Percentiles rank a stretch among this genome's conserved stretches.
These are phyloP conservation scores for Orycteropus afer DNA, from an alignment of 2,113 vertebrate species.

Conservation along the genomic window DNA sequence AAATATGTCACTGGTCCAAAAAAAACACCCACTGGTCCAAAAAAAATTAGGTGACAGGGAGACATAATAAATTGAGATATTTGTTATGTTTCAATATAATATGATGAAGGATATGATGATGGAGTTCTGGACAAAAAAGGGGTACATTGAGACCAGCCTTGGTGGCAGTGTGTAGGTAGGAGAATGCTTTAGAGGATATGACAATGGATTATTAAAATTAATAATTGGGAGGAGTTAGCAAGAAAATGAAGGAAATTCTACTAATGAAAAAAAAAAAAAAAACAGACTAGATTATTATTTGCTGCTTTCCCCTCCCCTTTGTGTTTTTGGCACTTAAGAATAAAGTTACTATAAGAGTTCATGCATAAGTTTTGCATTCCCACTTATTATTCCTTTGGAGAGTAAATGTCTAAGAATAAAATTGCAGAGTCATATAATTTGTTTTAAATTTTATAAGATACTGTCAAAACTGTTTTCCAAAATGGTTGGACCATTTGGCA, in stretches of 20 bases:
- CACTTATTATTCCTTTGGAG: not conserved
- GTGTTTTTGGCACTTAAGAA: not conserved
- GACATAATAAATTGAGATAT: not conserved
- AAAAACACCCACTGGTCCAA: not conserved
- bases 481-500: not conserved
- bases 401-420: not conserved
- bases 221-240: not conserved
- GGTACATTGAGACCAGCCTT: not conserved
- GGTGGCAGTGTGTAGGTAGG: not conserved
- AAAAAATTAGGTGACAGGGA: not conserved
- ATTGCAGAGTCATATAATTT: not conserved
- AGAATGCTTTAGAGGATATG: not conserved
- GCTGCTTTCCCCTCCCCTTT: too few species aligned
- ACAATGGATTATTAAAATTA: not conserved
- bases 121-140: rapidly evolving
- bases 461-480: not conserved
- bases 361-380: not conserved
- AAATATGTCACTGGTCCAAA: not conserved
- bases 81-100: not conserved
- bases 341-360: not conserved
- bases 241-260: not conserved
- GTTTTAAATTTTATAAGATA: not conserved
- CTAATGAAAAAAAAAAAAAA: not conserved
- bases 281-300: not conserved
- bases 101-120: not conserved